Conservation (phyloP, 2,888 invertebrate genomes). For the Platerodrilus igneus region DNA sequence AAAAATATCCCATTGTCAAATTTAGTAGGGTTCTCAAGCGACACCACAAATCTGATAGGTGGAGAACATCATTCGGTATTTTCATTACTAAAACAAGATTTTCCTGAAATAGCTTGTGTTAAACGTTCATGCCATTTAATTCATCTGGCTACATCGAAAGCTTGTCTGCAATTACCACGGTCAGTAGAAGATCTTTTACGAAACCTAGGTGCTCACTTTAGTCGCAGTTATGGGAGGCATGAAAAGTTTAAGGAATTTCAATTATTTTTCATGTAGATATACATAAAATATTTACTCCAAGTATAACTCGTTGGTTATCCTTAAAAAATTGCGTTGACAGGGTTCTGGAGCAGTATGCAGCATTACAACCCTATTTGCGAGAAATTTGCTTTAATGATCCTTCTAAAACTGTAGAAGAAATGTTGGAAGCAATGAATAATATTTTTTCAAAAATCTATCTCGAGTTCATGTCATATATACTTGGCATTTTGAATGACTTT, state of each 20-base stretch:
- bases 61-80: constrained; percentile 26
- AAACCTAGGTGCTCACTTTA: constrained; percentile 27
- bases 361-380: constrained; percentile 27
- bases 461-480: constrained; percentile 20
- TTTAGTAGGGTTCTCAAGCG: constrained; percentile 33
- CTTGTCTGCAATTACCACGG: constrained; percentile 37
- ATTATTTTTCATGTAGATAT: constrained; percentile 16
- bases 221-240: constrained; percentile 21
- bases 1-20: constrained; percentile 9
- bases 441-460: constrained; percentile 21
- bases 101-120: constrained; percentile 34
- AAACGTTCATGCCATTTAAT: constrained; percentile 40
- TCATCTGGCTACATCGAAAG: constrained; percentile 35
- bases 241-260: constrained; percentile 22
- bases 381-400: constrained; percentile 19
- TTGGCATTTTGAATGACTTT: constrained; percentile 15
- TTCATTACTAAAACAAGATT: constrained; percentile 17
- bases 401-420: constrained; percentile 11
- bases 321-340: constrained; percentile 34
- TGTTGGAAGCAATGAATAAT: constrained; percentile 17
- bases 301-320: constrained; percentile 19
- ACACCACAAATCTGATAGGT: constrained; percentile 36
- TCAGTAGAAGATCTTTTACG: constrained; percentile 30
- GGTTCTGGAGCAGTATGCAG: constrained; percentile 32
- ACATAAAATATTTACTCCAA: constrained; percentile 13